A percentile compares a stretch with the other conserved stretches of the same genome.
phyloP scores from a whole-genome alignment of 2,888 invertebrate genomes.

The Apeira syringaria region DNA sequence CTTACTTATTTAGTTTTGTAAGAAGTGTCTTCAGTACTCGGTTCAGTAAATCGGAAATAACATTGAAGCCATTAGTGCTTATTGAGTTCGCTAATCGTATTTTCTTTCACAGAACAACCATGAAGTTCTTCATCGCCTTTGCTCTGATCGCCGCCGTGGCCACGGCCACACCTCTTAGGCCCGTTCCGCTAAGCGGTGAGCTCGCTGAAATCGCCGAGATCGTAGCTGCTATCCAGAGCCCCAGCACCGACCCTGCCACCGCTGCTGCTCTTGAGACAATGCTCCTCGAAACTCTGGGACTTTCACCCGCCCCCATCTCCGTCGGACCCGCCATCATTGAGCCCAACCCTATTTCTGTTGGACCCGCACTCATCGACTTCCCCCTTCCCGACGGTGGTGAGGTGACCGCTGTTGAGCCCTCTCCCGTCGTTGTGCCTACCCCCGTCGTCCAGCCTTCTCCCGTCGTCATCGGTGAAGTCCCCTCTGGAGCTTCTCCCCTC shows the following conservation, averaged over 20 bases:
- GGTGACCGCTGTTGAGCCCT: constrained; percentile 9
- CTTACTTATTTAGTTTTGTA: not conserved
- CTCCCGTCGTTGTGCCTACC: constrained; percentile 10
- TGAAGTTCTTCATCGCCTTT: constrained; percentile 63
- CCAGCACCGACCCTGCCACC: constrained; percentile 36
- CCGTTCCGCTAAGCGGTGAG: constrained; percentile 20
- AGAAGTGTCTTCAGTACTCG: too few relatives aligned
- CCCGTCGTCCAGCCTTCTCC: constrained; percentile 17
- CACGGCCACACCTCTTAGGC: constrained; percentile 42
- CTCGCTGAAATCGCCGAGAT: constrained; percentile 34
- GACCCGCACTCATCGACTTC: constrained; percentile 38
- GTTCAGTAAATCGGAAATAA: too few relatives aligned
- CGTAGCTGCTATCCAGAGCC: constrained; percentile 35
- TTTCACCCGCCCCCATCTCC: constrained; percentile 25
- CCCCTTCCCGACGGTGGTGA: constrained; percentile 30
- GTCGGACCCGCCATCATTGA: constrained; percentile 33
- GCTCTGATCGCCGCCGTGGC: constrained; percentile 58
- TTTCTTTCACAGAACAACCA: constrained; percentile 38
- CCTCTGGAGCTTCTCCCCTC: constrained; percentile 26
- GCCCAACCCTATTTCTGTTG: constrained; percentile 33
- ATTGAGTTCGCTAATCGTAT: too few relatives aligned
- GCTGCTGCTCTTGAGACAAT: constrained; percentile 31
- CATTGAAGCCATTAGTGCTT: too few relatives aligned
- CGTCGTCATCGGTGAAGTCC: constrained; percentile 21
- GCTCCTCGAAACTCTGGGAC: constrained; percentile 36